These are phyloP conservation scores for Acronicta aceris DNA, from an alignment of 2,888 invertebrate genomes.

Conservation along the genomic window DNA sequence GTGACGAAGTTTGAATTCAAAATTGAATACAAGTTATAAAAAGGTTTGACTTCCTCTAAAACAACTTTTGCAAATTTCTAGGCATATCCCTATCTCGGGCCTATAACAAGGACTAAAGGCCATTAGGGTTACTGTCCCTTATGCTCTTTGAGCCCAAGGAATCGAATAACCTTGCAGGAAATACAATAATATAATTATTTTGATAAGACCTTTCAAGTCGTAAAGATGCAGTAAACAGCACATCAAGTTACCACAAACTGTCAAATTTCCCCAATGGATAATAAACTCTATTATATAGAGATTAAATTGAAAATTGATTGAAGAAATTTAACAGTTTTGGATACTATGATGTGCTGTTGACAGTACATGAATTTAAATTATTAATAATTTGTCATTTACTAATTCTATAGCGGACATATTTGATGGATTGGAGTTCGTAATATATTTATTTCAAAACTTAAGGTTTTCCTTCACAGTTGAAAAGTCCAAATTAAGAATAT, in stretches of 20 bases:
- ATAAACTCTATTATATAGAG: no score
- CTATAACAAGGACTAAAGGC: background rate
- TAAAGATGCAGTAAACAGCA: no score
- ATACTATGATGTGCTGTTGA: no score
- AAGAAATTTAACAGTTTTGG: no score
- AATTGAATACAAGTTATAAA: background rate
- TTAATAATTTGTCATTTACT: no score
- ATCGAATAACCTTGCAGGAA: background rate
- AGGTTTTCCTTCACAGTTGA: background rate
- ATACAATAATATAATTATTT: background rate
- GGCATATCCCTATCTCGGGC: no score
- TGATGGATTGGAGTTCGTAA: background rate
- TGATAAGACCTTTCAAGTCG: background rate
- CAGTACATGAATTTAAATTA: background rate
- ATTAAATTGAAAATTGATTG: no score
- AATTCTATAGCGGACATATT: background rate
- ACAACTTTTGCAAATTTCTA: no score
- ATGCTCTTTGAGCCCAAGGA: conserved; percentile 2
- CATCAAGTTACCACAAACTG: no score
- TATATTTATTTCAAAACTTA: background rate
- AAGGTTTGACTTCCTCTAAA: background rate
- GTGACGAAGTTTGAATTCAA: background rate
- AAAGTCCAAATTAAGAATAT: background rate
- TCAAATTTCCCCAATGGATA: no score
- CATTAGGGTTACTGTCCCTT: background rate